Percentiles rank a stretch among this genome's conserved stretches.
These are phyloP conservation scores for Burhinus oedicnemus DNA, from an alignment of 2,113 vertebrate species.

Conservation along the genomic window DNA sequence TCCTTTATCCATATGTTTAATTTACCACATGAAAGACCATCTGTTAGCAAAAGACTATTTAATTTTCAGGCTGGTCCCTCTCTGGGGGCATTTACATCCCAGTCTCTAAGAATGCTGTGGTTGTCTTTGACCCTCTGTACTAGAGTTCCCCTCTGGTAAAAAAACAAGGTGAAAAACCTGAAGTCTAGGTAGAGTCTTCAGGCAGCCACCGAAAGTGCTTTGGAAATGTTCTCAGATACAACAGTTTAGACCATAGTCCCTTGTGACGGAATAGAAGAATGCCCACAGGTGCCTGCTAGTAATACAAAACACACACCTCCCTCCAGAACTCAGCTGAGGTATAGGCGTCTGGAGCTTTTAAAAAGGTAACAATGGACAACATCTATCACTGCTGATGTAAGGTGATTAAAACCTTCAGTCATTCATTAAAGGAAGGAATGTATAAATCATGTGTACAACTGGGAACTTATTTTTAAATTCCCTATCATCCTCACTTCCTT, in stretches of 20 bases:
- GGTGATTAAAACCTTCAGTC: not conserved
- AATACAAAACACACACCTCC: not conserved
- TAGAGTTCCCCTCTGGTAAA: not conserved
- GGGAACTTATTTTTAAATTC: not conserved
- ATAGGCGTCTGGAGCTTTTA: not conserved
- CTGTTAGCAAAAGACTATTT: not conserved
- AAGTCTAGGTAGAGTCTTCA: not conserved
- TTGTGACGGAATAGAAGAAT: not conserved
- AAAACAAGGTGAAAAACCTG: not conserved
- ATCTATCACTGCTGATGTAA: not conserved
- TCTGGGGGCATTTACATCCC: not conserved
- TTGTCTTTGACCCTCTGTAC: not conserved
- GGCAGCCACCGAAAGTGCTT: not conserved
- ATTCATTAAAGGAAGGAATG: not conserved
- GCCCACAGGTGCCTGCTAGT: not conserved
- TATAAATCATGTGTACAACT: not conserved
- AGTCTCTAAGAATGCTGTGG: not conserved
- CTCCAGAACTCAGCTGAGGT: not conserved
- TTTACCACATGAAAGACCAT: not conserved
- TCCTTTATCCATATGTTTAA: not conserved
- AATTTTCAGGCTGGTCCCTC: not conserved
- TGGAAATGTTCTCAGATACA: not conserved
- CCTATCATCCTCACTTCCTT: not conserved
- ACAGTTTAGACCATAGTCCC: not conserved
- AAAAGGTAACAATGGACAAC: not conserved